Evolutionary conservation across 2,888 invertebrate genomes (phyloP).

Genomic region (Leptinotarsa juncta): DNA sequence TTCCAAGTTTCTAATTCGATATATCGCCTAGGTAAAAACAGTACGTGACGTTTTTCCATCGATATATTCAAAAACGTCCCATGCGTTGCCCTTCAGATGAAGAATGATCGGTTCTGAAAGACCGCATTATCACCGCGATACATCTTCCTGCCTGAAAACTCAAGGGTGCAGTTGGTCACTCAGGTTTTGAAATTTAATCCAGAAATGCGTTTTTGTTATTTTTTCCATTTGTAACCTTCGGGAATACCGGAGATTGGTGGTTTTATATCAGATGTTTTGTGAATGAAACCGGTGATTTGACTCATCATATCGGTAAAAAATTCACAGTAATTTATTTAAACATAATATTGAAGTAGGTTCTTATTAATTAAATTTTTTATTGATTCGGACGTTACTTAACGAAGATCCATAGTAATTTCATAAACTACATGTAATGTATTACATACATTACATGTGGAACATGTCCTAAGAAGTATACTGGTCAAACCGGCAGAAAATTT

Average conservation of each 20-base stretch:
- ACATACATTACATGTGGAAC: no score
- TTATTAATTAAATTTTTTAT: no score
- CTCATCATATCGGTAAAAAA: background rate
- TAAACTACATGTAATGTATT: no score
- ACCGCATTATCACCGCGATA: constrained; percentile 36
- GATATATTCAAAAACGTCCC: constrained; percentile 28
- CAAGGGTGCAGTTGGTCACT: constrained; percentile 49
- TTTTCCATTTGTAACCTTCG: background rate
- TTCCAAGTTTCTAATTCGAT: constrained; percentile 42
- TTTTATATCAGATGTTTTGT: background rate
- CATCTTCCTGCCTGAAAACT: constrained; percentile 40
- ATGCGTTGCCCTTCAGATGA: constrained; percentile 30
- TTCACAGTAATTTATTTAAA: no score
- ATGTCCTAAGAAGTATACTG: no score
- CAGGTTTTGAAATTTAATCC: constrained; percentile 44
- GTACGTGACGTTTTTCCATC: constrained; percentile 40
- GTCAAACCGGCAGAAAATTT: no score
- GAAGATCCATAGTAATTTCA: no score
- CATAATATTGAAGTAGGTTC: no score
- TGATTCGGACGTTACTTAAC: no score
- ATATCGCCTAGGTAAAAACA: constrained; percentile 35
- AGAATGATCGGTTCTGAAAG: constrained; percentile 47
- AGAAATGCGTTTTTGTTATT: constrained; percentile 24
- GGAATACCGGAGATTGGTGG: background rate
- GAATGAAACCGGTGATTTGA: background rate